Base-by-base conservation (phyloP, 2,113 vertebrate genomes). In the Ptyas mucosa region DNA sequence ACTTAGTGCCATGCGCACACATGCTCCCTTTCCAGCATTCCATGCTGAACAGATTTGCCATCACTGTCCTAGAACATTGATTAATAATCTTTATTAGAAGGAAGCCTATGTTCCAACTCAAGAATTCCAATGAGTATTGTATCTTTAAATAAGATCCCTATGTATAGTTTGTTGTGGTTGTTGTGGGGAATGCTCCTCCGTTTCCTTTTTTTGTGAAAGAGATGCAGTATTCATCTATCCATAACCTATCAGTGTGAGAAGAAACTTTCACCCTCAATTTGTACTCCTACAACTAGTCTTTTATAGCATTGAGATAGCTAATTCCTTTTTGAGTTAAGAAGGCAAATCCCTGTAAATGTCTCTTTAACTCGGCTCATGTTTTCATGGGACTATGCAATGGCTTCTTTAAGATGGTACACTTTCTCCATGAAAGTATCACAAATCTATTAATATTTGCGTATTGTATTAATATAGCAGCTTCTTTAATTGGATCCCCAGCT, bases 401-500 rank as follows among this genome's bases (percentile, higher is more conserved):
- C n/a, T 75, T 34, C 29, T 75, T 34, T 75, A 69, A 34, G 12
- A 5, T 69, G 24, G 43, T 46, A 46, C 43, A 46, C 43, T 46
- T 46, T 34, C 11, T 46, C 52, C n/a, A 57, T 57, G 20, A 89
- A 92, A 7, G 11, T 85, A 58, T 92, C 69, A 85, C 18, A 58
- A 54, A 51, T 49, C 92, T 93, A 93, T 89, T 93, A 93, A 89
- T 92, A 85, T 49, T 53, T 49, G 24, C 49, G 43, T 15, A 57
- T 85, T 55, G 26, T 89, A 85, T 93, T 89, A 57, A 93, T 52
- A 81, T 54, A 89, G 29, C 43, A 34, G 53, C 52, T 61, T 1
- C 69, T 93, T 90, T 86, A 85, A 89, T 61, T 93, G 85, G 54
- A 55, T 46, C 34, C 53, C 69, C 88, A 93, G 92, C 53, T 92